These are phyloP conservation scores for Drepana arcuata DNA, from an alignment of 1,140 invertebrate genomes.

Conservation along the genomic window DNA sequence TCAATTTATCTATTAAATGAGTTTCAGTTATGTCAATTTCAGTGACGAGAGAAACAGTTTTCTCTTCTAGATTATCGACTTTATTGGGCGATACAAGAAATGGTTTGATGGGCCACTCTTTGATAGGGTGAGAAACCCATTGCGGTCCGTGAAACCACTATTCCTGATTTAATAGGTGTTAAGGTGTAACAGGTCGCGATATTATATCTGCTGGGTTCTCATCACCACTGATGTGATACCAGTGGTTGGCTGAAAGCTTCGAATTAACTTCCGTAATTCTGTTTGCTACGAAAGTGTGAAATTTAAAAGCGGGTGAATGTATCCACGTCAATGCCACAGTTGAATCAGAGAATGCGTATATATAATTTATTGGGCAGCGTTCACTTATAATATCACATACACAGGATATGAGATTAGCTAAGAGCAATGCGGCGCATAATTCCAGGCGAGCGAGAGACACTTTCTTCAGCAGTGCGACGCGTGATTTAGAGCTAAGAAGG, in stretches of 20 bases:
- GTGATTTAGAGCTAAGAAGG: neutral
- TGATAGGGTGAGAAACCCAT: neutral
- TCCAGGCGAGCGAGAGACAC: too few species aligned
- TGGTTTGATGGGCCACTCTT: neutral
- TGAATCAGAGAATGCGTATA: neutral
- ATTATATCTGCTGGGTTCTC: neutral
- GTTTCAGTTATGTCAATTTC: neutral
- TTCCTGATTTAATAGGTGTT: neutral
- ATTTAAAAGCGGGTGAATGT: neutral
- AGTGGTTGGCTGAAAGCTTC: neutral
- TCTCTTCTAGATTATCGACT: neutral
- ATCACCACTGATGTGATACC: neutral
- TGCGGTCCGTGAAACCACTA: neutral
- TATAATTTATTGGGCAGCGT: neutral
- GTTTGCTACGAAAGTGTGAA: neutral
- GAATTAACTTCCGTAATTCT: neutral
- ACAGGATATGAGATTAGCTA: neutral
- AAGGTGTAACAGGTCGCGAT: neutral
- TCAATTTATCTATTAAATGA: neutral
- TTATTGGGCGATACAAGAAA: neutral
- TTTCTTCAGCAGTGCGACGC: neutral
- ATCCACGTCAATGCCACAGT: neutral
- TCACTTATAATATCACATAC: neutral
- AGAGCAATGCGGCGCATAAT: too few species aligned
- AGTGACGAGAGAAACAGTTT: too few species aligned